These are phyloP conservation scores for Cheilosia vulpina DNA, from an alignment of 2,888 invertebrate genomes.

Conservation along the genomic window DNA sequence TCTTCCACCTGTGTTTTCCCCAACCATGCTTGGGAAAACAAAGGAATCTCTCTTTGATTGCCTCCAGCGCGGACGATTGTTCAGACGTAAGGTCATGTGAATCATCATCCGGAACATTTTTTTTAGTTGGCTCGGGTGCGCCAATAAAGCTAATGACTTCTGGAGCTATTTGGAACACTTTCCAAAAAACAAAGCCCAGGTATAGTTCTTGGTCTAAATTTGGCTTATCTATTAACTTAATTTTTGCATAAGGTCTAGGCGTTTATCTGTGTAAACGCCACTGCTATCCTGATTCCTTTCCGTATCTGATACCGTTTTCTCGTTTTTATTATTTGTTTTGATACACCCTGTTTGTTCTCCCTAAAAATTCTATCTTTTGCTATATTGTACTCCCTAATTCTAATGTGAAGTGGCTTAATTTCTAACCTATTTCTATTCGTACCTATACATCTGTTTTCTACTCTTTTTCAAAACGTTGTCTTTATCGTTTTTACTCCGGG, in stretches of 20 bases:
- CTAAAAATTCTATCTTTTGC: too few relatives aligned
- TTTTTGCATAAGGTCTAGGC: neutral
- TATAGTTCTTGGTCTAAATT: neutral
- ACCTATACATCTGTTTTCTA: too few relatives aligned
- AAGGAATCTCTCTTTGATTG: neutral
- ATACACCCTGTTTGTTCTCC: neutral
- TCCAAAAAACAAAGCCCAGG: neutral
- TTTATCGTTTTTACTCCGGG: too few relatives aligned
- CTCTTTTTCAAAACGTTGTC: too few relatives aligned
- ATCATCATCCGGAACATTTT: neutral
- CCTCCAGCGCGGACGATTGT: neutral
- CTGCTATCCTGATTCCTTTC: neutral
- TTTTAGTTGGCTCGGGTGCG: accelerated
- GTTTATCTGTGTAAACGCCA: too few relatives aligned
- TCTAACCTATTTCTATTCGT: too few relatives aligned
- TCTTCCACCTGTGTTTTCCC: neutral
- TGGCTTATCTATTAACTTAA: neutral
- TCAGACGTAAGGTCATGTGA: neutral
- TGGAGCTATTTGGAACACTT: neutral
- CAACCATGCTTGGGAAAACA: constrained; percentile 39
- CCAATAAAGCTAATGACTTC: too few relatives aligned
- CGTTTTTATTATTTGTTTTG: neutral
- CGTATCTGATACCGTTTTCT: neutral
- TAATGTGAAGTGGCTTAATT: too few relatives aligned
- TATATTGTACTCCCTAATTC: too few relatives aligned